Evolutionary conservation across 2,888 invertebrate genomes (phyloP), one percentile per base, ranked within the genome.

Genomic region (Pelosia muscerda): DNA sequence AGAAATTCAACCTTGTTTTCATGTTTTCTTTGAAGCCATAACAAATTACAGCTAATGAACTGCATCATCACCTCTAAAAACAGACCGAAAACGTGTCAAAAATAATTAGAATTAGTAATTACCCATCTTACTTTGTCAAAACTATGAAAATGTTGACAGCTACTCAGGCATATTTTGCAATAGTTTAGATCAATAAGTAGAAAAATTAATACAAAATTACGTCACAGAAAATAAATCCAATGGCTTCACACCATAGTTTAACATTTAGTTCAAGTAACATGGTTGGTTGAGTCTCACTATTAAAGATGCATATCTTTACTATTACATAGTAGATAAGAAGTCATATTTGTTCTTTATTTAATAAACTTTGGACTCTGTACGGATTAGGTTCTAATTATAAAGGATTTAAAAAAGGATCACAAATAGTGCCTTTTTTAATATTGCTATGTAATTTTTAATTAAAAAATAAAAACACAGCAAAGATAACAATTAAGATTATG

Each of bases 1-100:
- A 61, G 57, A 38, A 59, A 55, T 65, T 53, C 54, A 49, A 31
- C 65, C 25, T 68, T 72, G 60, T 63, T 73, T 65, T 82, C 75
- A 66, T 76, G 75, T 82, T 85, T 84, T 82, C 70, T 69, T 54
- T n/a, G 84, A 87, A 86, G 81, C 84, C 84, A 56, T 86, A 83
- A 56, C 76, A 81, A 70, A 76, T 65, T 64, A 65, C 57, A 26
- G 53, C 22, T 65, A 72, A 56, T 66, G 66, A 49, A 26, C 38
- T 23, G 31, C 23, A 57, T 54, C 38, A 34, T 63, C 64, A 60
- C 57, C 23, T 53, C 3, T 13, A 31, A 34, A 42, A 65, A 28
- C 57, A 42, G 22, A 26, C 15, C 26, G 54, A 28, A 38, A 63
- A 63, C 2, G 0, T 54, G 49, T 34, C 28, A n/a, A 54, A 22